These are phyloP conservation scores for Myotis myotis DNA, from an alignment of 2,797 vertebrate species.

Conservation along the genomic window DNA sequence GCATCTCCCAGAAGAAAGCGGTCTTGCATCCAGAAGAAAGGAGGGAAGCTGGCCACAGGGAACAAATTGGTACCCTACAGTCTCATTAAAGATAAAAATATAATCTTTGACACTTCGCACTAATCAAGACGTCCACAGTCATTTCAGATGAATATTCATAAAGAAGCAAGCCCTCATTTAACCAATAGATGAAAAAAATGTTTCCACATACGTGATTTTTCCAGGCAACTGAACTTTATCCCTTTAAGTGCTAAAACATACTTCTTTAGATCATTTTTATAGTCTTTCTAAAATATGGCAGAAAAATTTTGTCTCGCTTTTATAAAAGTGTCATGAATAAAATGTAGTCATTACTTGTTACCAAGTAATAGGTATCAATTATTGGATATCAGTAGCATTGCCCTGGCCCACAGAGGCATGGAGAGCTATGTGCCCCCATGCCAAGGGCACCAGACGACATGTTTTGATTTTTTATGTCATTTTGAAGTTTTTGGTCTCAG, in stretches of 20 bases:
- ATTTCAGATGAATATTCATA: slow-evolving; percentile 44
- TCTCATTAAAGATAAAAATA: slow-evolving; percentile 47
- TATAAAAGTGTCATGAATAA: neutral
- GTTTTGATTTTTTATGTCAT: neutral
- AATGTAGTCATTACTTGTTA: neutral
- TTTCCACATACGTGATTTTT: slow-evolving; percentile 16
- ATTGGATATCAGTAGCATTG: neutral
- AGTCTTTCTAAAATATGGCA: neutral
- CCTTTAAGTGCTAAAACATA: neutral
- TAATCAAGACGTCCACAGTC: slow-evolving; percentile 22
- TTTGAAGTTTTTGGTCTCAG: neutral
- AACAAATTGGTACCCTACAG: neutral
- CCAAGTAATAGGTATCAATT: neutral
- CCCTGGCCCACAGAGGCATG: neutral
- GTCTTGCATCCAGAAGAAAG: neutral
- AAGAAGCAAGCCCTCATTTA: neutral
- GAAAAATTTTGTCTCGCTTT: neutral
- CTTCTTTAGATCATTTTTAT: slow-evolving; percentile 1
- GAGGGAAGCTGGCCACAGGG: neutral
- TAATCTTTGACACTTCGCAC: neutral
- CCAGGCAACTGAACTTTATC: neutral
- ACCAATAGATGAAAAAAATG: slow-evolving; percentile 8
- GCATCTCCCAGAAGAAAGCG: slow-evolving; percentile 1
- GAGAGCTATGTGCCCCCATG: neutral
- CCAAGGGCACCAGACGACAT: neutral